Conservation (phyloP, 2,888 invertebrate genomes). For the Platerodrilus igneus region DNA sequence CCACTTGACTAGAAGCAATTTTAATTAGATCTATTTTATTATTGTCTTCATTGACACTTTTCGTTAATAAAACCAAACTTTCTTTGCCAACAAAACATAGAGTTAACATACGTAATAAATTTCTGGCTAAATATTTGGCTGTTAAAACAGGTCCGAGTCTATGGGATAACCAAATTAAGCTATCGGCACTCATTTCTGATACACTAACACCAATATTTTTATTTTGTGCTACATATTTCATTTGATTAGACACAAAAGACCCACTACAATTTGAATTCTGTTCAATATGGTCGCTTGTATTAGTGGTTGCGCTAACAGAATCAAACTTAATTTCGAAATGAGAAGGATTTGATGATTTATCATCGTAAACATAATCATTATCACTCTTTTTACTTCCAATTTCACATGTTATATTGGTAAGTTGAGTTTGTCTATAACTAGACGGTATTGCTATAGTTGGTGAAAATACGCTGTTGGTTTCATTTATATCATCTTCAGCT, state of each 20-base stretch:
- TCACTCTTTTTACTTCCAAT: constrained; percentile 59
- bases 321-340: constrained; percentile 20
- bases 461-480: constrained; percentile 38
- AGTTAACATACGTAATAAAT: constrained; percentile 89
- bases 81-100: constrained; percentile 87
- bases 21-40: constrained; percentile 56
- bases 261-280: constrained; percentile 22
- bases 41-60: constrained; percentile 43
- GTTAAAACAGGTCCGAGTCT: constrained; percentile 91
- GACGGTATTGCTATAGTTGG: constrained; percentile 70
- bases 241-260: constrained; percentile 1
- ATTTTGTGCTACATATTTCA: constrained; percentile 4
- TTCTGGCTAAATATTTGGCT: constrained; percentile 83
- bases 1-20: constrained; percentile 60
- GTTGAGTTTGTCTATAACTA: constrained; percentile 50
- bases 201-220: constrained; percentile 52
- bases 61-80: constrained; percentile 55
- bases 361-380: constrained; percentile 39
- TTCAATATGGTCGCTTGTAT: constrained; percentile 11
- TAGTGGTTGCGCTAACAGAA: constrained; percentile 10
- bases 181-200: constrained; percentile 83
- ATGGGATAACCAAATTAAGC: constrained; percentile 87
- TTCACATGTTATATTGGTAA: constrained; percentile 59
- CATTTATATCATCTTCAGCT: constrained; percentile 45
- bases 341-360: constrained; percentile 22